Conservation (phyloP, 1,140 invertebrate genomes). For the Telenomus remus region DNA sequence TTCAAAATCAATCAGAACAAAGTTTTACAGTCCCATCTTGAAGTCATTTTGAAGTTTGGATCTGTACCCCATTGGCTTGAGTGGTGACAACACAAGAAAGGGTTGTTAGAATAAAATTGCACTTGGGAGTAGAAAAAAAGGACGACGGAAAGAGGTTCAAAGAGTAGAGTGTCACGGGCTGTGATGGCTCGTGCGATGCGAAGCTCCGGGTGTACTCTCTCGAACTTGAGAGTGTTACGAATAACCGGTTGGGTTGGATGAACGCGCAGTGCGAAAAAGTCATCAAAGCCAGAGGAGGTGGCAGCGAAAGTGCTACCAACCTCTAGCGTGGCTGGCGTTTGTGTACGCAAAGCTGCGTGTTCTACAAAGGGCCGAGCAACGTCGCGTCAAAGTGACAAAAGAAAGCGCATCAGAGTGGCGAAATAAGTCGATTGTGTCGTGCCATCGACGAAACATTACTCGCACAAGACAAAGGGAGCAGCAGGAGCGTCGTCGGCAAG, state of each 20-base stretch:
- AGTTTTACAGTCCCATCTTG: too few species aligned
- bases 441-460: slow-evolving; percentile 21
- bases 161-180: slow-evolving; percentile 30
- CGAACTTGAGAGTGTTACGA: slow-evolving; percentile 56
- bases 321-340: slow-evolving; percentile 21
- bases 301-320: slow-evolving; percentile 58
- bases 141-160: slow-evolving; percentile 13
- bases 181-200: slow-evolving; percentile 55
- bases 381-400: not conserved
- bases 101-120: too few species aligned
- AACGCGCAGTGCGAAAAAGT: slow-evolving; percentile 51
- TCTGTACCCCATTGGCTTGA: too few species aligned
- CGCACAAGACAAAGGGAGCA: slow-evolving; percentile 23
- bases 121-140: too few species aligned
- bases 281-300: slow-evolving; percentile 41
- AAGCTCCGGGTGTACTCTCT: slow-evolving; percentile 5
- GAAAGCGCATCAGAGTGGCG: slow-evolving; percentile 1
- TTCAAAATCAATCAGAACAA: too few species aligned
- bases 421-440: slow-evolving; percentile 27
- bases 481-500: slow-evolving; percentile 9
- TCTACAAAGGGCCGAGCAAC: not conserved
- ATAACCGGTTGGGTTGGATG: slow-evolving; percentile 56
- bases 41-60: too few species aligned
- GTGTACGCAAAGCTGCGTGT: slow-evolving; percentile 2
- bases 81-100: too few species aligned